Evolutionary conservation across 2,888 invertebrate genomes (phyloP).

Genomic region (Leucania comma): DNA sequence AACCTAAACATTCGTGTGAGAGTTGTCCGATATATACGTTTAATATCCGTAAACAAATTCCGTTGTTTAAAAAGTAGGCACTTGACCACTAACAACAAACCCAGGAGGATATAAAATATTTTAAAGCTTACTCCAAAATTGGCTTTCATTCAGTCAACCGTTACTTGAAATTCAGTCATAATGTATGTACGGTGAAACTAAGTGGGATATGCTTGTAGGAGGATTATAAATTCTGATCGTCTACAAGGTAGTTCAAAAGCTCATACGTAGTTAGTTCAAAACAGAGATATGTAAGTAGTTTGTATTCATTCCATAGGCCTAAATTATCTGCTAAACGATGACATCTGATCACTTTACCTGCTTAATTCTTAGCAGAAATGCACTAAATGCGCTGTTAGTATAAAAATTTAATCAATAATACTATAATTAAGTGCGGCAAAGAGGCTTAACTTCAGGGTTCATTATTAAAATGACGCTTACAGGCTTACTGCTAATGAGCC

Average conservation of each 20-base stretch:
- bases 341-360: background rate
- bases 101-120: slow-evolving; percentile 13
- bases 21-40: slow-evolving; percentile 6
- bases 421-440: background rate
- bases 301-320: background rate
- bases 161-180: slow-evolving; percentile 19
- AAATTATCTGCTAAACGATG: background rate
- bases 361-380: background rate
- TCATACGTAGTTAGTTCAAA: background rate
- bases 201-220: slow-evolving; percentile 6
- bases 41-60: slow-evolving; percentile 28
- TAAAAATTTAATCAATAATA: slow-evolving; percentile 1
- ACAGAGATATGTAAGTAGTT: background rate
- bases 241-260: slow-evolving; percentile 8
- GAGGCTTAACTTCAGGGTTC: background rate
- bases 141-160: slow-evolving; percentile 5
- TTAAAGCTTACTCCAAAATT: slow-evolving; percentile 28
- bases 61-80: background rate
- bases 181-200: slow-evolving; percentile 15
- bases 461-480: slow-evolving; percentile 6
- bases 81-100: background rate
- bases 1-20: slow-evolving; percentile 28
- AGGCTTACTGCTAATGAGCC: slow-evolving; percentile 1
- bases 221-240: slow-evolving; percentile 36
- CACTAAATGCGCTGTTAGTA: too few relatives aligned